Conservation (phyloP, 2,113 vertebrate species). For the Corythornis cristatus region DNA sequence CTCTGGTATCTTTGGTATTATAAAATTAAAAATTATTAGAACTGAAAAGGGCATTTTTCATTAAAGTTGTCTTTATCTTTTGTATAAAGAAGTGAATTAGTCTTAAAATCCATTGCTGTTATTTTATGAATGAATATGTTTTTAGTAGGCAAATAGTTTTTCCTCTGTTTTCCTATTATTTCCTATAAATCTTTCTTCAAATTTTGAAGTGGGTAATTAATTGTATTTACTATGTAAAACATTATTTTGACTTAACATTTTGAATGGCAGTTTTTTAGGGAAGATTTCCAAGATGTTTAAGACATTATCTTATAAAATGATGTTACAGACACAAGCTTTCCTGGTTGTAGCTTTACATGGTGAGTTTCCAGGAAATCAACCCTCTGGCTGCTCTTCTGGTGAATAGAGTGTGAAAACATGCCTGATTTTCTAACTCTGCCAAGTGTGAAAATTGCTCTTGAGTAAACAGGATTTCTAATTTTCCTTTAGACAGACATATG, state of each 20-base stretch:
- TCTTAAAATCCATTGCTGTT: slow-evolving; percentile 23
- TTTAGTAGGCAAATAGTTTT: neutral
- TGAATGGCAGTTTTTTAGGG: neutral
- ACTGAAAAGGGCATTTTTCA: slow-evolving; percentile 30
- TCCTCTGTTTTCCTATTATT: neutral
- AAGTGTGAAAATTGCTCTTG: neutral
- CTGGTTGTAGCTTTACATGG: neutral
- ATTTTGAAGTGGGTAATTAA: neutral
- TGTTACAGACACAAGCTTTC: neutral
- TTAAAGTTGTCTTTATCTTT: slow-evolving; percentile 47
- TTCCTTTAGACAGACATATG: neutral
- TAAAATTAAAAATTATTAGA: slow-evolving; percentile 44
- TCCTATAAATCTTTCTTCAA: neutral
- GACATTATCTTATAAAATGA: neutral
- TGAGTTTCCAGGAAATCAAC: neutral
- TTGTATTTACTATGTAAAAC: neutral
- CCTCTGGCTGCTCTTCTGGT: neutral
- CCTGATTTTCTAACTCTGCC: neutral
- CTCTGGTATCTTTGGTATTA: neutral
- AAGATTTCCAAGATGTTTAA: neutral
- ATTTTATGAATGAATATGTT: slow-evolving; percentile 2
- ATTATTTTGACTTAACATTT: neutral
- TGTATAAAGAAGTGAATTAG: slow-evolving; percentile 35
- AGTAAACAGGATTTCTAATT: neutral
- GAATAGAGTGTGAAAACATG: neutral